Percentiles rank a stretch among this genome's conserved stretches.
Conservation (phyloP, 2,113 vertebrate genomes). For the Etia nguti region DNA sequence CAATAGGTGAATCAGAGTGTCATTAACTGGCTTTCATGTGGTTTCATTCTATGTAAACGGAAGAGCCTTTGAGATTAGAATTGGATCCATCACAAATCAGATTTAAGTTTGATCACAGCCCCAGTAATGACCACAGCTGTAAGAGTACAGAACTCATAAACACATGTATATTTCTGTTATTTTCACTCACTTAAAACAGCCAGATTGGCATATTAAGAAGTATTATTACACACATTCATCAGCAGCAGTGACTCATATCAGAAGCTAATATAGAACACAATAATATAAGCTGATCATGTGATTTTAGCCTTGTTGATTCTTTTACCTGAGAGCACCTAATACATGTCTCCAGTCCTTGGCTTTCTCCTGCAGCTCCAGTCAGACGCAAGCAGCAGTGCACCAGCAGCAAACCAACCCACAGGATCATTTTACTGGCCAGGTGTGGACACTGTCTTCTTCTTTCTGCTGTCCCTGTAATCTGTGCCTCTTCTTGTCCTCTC, state of each 20-base stretch:
- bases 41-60: not conserved
- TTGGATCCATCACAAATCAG: not conserved
- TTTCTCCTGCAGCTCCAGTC: conserved; percentile 17
- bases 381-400: not conserved
- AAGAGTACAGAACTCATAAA: not conserved
- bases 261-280: not conserved
- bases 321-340: conserved; percentile 68
- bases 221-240: not conserved
- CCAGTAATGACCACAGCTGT: not conserved
- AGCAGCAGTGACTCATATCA: not conserved
- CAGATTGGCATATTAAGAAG: not conserved
- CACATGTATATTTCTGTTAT: not conserved
- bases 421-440: conserved; percentile 35
- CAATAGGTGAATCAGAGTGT: not conserved
- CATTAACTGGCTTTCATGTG: not conserved
- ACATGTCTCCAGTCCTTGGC: conserved; percentile 39
- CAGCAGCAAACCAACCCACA: conserved; percentile 21
- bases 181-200: not conserved
- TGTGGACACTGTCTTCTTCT: not conserved
- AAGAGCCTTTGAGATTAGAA: not conserved
- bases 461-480: not conserved
- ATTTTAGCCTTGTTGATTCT: not conserved
- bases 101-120: not conserved
- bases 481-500: not conserved
- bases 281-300: not conserved